Base-by-base conservation (phyloP, 2,113 vertebrate species). In the Chaetorhynchus papuensis region DNA sequence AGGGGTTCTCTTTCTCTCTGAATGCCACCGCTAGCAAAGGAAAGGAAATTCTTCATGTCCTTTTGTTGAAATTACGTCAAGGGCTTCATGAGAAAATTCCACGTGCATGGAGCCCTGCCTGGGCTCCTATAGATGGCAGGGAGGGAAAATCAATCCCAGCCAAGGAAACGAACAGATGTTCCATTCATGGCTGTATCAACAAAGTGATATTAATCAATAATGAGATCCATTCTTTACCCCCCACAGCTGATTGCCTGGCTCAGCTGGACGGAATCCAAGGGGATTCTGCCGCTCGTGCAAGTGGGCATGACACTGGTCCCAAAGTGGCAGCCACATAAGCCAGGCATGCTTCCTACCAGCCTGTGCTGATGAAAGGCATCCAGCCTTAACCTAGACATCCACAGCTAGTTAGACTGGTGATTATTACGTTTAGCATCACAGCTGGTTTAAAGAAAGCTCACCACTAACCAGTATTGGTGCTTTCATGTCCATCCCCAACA, bases 21-120 rank as follows among this genome's bases (percentile, higher is more conserved):
- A 95, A 96, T 96, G 75, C 70, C 82, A 89, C 87, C 0, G 7
- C 75, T 47, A 70, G 93, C 70, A 91, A 97, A 91, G 93, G 82
- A 84, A 74, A 96, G 87, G 87, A 95, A 96, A 95, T 95, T 95
- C 93, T 96, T 93, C 75, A 47, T 31, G 39, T 94, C 75, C 94
- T 92, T 96, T 96, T 96, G 90, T 95, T 92, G 71, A 68, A 90
- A 39, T 54, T 85, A 70, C 4, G 2, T 72, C 71, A 77, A 89
- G 71, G 80, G 27, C 83, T 95, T 69, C 89, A 86, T 88, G 95
- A 95, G 94, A 95, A 96, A 94, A 93, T 92, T 91, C 83, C n/a
- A 1, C 9, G 9, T 3, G 68, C 56, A 44, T 15, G 59, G 79
- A 96, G 60, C 85, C 52, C 87, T 2, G 11, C 45, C 30, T 75